phyloP scores from a whole-genome alignment of 2,113 vertebrate genomes.

The Chelonoidis abingdonii region DNA sequence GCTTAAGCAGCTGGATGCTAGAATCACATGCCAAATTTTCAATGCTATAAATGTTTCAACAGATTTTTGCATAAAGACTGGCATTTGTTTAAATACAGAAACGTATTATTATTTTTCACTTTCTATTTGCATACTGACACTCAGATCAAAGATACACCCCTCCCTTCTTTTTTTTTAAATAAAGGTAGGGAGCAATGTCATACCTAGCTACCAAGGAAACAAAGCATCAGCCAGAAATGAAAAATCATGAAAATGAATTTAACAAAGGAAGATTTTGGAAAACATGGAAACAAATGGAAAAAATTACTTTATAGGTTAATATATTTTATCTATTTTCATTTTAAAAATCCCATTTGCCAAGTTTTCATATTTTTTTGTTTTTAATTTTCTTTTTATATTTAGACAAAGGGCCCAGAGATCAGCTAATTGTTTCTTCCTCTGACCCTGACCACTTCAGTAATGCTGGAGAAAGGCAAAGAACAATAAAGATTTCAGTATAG shows the following conservation, averaged over 20 bases:
- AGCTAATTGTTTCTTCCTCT: neutral
- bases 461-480: neutral
- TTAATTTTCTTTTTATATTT: neutral
- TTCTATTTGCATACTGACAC: conserved; percentile 42
- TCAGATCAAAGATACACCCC: conserved; percentile 28
- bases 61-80: conserved; percentile 55
- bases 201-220: neutral
- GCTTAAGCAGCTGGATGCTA: conserved; percentile 72
- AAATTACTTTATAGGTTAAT: neutral
- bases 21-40: conserved; percentile 58
- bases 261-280: neutral
- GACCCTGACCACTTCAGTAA: neutral
- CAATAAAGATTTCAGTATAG: neutral
- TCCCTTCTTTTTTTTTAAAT: neutral
- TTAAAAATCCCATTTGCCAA: neutral
- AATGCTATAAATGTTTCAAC: conserved; percentile 31
- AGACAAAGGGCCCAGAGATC: neutral
- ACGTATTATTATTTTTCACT: conserved; percentile 47
- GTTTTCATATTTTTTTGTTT: neutral
- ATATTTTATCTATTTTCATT: neutral
- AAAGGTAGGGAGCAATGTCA: neutral
- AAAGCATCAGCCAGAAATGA: neutral
- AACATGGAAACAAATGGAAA: neutral
- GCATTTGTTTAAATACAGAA: conserved; percentile 43
- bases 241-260: neutral